These are phyloP conservation scores for Orthochromis indermauri DNA, from an alignment of 2,113 vertebrate species.

Conservation along the genomic window DNA sequence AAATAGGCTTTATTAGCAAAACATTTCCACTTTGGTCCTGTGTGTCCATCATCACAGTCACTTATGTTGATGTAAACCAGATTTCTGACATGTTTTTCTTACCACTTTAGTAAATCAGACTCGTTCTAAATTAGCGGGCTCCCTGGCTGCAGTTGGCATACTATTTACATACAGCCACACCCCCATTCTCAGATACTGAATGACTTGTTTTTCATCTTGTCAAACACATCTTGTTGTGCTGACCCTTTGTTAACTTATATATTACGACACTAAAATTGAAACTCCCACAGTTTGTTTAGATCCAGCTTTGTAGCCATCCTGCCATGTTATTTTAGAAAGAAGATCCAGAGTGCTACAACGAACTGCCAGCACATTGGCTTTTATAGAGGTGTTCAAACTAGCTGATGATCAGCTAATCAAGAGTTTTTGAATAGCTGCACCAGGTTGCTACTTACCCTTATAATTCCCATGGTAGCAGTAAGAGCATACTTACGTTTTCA, in stretches of 20 bases:
- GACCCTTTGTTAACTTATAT: neutral
- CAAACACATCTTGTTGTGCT: neutral
- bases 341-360: neutral
- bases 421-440: neutral
- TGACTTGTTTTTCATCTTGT: neutral
- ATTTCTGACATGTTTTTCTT: neutral
- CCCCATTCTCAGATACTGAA: neutral
- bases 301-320: neutral
- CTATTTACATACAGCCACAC: neutral
- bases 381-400: neutral
- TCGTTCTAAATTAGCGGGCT: neutral
- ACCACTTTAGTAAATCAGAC: neutral
- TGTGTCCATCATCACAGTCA: neutral
- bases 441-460: neutral
- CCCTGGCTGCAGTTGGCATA: neutral
- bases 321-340: neutral
- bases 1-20: neutral
- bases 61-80: neutral
- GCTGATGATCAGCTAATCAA: neutral
- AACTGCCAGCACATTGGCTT: neutral
- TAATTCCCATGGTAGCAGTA: neutral
- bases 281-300: neutral
- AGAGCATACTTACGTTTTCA: neutral
- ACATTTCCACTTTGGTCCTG: neutral
- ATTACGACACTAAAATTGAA: neutral